Evolutionary conservation across 2,797 vertebrate species (phyloP).

Genomic region (Perodicticus potto): DNA sequence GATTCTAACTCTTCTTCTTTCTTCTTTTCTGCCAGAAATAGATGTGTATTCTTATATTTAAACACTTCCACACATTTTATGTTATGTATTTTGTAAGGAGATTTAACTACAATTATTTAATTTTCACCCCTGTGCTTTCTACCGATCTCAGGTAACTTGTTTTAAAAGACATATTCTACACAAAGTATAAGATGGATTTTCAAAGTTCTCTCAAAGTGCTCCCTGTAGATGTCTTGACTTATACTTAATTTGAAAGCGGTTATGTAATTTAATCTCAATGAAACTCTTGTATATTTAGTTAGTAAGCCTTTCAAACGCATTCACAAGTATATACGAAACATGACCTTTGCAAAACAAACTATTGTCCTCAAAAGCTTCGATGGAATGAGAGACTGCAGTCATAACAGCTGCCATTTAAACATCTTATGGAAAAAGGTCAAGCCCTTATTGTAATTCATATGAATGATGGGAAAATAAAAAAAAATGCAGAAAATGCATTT

Average conservation of each 20-base stretch:
- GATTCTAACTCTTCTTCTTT: not conserved
- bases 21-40: not conserved
- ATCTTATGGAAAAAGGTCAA: constrained; percentile 78
- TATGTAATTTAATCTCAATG: constrained; percentile 77
- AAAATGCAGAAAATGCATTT: constrained; percentile 65
- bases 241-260: constrained; percentile 68
- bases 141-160: constrained; percentile 31
- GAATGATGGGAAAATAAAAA: constrained; percentile 76
- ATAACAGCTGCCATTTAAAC: constrained; percentile 86
- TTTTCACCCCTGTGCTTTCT: not conserved
- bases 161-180: constrained; percentile 44
- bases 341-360: constrained; percentile 86
- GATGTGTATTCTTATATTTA: not conserved
- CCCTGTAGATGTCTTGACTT: constrained; percentile 58
- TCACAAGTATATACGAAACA: constrained; percentile 77
- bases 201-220: constrained; percentile 44
- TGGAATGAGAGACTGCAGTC: constrained; percentile 80
- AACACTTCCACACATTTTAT: constrained; percentile 19
- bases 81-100: not conserved
- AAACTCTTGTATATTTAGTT: constrained; percentile 81
- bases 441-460: constrained; percentile 78
- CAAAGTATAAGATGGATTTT: constrained; percentile 54
- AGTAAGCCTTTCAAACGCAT: constrained; percentile 81
- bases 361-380: constrained; percentile 82
- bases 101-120: constrained; percentile 46